These are phyloP conservation scores for Gobionotothen gibberifrons DNA, from an alignment of 2,797 vertebrate species.

Conservation along the genomic window DNA sequence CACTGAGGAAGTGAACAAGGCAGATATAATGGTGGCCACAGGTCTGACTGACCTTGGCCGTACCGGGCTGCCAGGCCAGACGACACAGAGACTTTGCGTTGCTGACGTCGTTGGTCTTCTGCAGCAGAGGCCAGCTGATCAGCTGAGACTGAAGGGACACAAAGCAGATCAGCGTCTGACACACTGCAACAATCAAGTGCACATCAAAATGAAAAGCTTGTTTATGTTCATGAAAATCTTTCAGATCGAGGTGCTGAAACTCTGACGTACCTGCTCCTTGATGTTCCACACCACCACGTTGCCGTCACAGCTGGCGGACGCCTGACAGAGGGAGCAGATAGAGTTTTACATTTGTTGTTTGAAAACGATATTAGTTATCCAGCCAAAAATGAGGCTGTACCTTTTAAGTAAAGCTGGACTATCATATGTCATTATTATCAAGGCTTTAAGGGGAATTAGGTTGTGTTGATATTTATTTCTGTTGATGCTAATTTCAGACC, in stretches of 20 bases:
- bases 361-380: background rate
- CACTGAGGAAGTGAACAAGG: background rate
- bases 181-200: background rate
- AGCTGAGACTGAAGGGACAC: conserved; percentile 83
- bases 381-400: background rate
- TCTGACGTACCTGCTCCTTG: conserved; percentile 88
- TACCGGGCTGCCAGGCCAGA: conserved; percentile 90
- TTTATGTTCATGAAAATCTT: too few species aligned
- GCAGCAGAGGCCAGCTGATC: conserved; percentile 88
- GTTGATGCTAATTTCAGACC: background rate
- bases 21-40: too few species aligned
- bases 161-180: background rate
- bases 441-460: too few species aligned
- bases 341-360: background rate
- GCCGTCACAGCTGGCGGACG: conserved; percentile 95
- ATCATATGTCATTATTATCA: too few species aligned
- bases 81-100: conserved; percentile 94
- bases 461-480: background rate
- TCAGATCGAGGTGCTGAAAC: background rate
- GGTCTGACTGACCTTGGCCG: conserved; percentile 83
- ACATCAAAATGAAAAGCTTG: background rate
- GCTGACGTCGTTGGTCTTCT: conserved; percentile 91
- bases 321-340: conserved; percentile 74
- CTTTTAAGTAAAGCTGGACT: too few species aligned
- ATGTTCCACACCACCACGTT: conserved; percentile 94